A percentile compares a stretch with the other conserved stretches of the same genome.
phyloP scores from a whole-genome alignment of 2,113 vertebrate genomes.

The Columba livia region DNA sequence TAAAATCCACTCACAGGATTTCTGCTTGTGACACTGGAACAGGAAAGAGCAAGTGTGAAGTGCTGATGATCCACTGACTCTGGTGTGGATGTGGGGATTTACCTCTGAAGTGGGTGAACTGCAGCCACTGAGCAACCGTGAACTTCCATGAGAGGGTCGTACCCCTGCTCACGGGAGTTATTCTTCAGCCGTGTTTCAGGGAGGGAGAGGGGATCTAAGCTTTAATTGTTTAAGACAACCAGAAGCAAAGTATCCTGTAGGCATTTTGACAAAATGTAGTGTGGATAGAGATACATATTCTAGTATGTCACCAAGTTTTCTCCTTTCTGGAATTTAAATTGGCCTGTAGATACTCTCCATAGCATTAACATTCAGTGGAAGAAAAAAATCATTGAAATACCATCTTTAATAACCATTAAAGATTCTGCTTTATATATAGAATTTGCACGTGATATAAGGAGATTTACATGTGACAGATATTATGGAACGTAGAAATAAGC shows the following conservation, averaged over 20 bases:
- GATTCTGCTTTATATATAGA: neutral
- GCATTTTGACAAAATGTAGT: rapidly evolving
- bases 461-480: neutral
- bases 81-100: neutral
- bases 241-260: neutral
- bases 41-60: neutral
- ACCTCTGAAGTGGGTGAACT: neutral
- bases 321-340: neutral
- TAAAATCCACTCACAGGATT: neutral
- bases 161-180: neutral
- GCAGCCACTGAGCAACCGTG: neutral
- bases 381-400: constrained; percentile 11
- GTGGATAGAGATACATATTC: neutral
- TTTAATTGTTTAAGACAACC: neutral
- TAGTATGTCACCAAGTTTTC: neutral
- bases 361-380: neutral
- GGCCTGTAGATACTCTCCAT: neutral
- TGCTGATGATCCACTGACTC: rapidly evolving
- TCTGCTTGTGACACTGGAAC: neutral
- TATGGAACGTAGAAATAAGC: constrained; percentile 22
- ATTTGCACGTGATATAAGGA: neutral
- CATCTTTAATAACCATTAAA: neutral
- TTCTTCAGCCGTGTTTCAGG: neutral
- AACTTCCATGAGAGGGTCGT: neutral
- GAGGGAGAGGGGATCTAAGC: neutral